Conservation (phyloP, 2,888 invertebrate genomes). For the Dynastes grantii region DNA sequence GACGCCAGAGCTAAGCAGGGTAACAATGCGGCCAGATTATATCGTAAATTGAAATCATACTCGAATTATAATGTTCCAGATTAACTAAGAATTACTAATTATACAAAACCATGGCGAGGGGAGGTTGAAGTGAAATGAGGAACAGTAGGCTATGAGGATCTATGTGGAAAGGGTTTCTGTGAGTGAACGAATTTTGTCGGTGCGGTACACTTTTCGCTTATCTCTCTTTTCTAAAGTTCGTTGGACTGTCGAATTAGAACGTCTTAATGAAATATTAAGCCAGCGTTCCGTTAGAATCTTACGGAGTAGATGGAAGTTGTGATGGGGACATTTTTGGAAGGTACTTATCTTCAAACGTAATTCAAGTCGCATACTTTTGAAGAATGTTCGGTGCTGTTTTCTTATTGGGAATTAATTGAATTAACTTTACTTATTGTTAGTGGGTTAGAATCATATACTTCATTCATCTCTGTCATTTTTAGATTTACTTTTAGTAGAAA, state of each 20-base stretch:
- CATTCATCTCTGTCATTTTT: too few relatives aligned
- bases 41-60: constrained; percentile 53
- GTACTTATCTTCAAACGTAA: too few relatives aligned
- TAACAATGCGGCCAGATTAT: constrained; percentile 46
- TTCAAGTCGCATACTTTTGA: too few relatives aligned
- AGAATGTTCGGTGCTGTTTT: too few relatives aligned
- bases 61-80: constrained; percentile 54
- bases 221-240: constrained; percentile 32
- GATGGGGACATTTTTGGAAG: too few relatives aligned
- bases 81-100: constrained; percentile 56
- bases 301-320: not conserved
- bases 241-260: constrained; percentile 24
- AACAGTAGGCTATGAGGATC: constrained; percentile 18
- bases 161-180: not conserved
- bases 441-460: too few relatives aligned
- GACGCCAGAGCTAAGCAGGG: not conserved
- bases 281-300: constrained; percentile 3
- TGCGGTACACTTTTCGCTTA: constrained; percentile 36
- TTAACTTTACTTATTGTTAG: too few relatives aligned
- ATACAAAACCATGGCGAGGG: constrained; percentile 18
- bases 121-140: not conserved
- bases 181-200: constrained; percentile 19
- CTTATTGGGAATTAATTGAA: too few relatives aligned
- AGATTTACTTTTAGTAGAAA: too few relatives aligned
- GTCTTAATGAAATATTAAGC: constrained; percentile 46